phyloP scores from a whole-genome alignment of 2,888 invertebrate species.

The Zygothrica quintamaculata region DNA sequence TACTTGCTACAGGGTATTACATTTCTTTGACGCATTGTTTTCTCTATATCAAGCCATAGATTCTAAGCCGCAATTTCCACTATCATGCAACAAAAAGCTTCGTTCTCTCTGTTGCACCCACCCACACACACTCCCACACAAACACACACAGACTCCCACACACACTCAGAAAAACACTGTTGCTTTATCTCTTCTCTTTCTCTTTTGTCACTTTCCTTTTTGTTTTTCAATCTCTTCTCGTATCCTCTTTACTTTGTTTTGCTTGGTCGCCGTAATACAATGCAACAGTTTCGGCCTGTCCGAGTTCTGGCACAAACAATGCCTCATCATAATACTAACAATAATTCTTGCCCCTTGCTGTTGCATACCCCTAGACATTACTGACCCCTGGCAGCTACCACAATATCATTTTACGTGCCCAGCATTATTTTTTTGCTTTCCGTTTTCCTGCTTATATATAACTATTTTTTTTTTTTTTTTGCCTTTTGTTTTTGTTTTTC shows the following conservation, averaged over 20 bases:
- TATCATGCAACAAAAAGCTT: slow-evolving; percentile 23
- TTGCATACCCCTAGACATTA: not conserved
- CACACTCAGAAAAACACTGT: too few relatives aligned
- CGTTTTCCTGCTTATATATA: too few relatives aligned
- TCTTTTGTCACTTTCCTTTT: not conserved
- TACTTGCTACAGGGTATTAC: slow-evolving; percentile 14
- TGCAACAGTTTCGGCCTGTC: slow-evolving; percentile 67
- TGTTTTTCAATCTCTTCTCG: not conserved
- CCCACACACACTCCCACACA: too few relatives aligned
- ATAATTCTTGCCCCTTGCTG: slow-evolving; percentile 36
- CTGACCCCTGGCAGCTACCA: not conserved
- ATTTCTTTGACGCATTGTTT: slow-evolving; percentile 35
- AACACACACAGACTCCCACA: too few relatives aligned
- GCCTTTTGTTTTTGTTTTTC: too few relatives aligned
- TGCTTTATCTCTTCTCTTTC: not conserved
- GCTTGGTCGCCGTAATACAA: slow-evolving; percentile 53
- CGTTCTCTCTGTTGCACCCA: too few relatives aligned
- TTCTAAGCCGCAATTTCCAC: slow-evolving; percentile 7
- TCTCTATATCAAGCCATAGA: slow-evolving; percentile 13
- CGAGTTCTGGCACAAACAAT: slow-evolving; percentile 53
- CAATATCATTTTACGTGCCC: slow-evolving; percentile 10
- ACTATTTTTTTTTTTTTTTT: too few relatives aligned
- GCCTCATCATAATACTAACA: slow-evolving; percentile 54
- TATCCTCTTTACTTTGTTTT: slow-evolving; percentile 14
- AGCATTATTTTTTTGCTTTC: too few relatives aligned